A percentile compares a stretch with the other conserved stretches of the same genome.
Evolutionary conservation across 2,113 vertebrate species (phyloP).

Genomic region (Aplodontia rufa): DNA sequence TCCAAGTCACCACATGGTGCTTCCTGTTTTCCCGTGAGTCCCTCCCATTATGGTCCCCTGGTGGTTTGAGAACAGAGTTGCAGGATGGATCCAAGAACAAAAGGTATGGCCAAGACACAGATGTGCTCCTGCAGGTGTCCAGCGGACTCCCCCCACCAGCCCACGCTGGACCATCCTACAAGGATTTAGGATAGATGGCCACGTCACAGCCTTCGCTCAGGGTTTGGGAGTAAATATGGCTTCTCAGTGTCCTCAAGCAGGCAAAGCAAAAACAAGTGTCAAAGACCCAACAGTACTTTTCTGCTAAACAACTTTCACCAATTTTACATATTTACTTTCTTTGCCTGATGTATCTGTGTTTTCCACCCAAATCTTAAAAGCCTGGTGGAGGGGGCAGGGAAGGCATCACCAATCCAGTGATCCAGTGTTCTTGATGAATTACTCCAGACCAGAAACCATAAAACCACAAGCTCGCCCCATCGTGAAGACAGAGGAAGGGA

Average conservation of each 20-base stretch:
- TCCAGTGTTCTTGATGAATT: background rate
- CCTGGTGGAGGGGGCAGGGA: background rate
- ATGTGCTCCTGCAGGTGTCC: background rate
- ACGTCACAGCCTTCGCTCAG: rapidly evolving
- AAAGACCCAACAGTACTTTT: background rate
- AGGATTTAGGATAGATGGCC: background rate
- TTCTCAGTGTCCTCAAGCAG: background rate
- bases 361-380: background rate
- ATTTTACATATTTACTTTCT: background rate
- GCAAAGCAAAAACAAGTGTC: background rate
- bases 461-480: background rate
- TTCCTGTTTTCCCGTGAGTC: background rate
- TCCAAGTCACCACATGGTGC: conserved; percentile 34
- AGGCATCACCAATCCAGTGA: rapidly evolving
- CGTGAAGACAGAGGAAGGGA: background rate
- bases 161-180: background rate
- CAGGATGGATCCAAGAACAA: background rate
- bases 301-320: background rate
- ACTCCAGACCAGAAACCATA: background rate
- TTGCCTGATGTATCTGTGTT: background rate
- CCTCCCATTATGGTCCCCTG: background rate
- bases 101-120: conserved; percentile 44
- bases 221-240: background rate
- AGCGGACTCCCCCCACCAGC: background rate
- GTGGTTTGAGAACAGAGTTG: background rate